These are phyloP conservation scores for Montipora cactus DNA, from an alignment of 64 coral and sea anemone genomes.

Conservation along the genomic window DNA sequence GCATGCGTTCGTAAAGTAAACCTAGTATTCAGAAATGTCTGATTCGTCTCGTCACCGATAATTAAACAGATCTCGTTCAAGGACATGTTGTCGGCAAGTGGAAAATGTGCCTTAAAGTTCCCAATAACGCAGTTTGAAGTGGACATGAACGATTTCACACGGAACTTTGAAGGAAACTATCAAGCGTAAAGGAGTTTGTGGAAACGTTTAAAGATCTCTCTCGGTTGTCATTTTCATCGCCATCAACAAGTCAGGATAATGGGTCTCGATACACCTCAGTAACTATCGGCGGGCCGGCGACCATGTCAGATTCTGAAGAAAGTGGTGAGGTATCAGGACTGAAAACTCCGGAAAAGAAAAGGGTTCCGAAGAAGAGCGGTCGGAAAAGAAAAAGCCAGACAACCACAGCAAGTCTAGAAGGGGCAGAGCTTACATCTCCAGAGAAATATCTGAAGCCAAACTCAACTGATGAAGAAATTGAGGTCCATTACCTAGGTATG, in stretches of 20 bases:
- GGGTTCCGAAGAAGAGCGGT: no score
- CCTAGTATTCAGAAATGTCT: no score
- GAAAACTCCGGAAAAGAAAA: not conserved
- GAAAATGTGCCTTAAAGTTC: not conserved
- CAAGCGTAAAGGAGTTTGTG: not conserved
- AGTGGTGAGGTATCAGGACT: not conserved
- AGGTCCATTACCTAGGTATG: not conserved
- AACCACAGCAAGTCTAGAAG: not conserved
- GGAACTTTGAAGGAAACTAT: not conserved
- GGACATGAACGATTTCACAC: not conserved
- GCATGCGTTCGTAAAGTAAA: no score
- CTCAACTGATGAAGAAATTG: not conserved
- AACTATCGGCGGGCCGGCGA: not conserved
- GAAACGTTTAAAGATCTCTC: not conserved
- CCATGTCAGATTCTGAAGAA: not conserved
- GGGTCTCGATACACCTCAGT: not conserved
- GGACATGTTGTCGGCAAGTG: not conserved
- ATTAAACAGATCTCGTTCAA: slow-evolving; percentile 7
- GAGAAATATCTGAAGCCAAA: not conserved
- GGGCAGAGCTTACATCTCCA: not conserved
- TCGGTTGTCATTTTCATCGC: no score
- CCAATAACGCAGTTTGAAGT: not conserved
- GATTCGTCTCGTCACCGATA: no score
- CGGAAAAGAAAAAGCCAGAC: not conserved
- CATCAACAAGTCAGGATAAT: no score